Base-by-base conservation (phyloP, 2,888 invertebrate species). In the Hedya salicella region DNA sequence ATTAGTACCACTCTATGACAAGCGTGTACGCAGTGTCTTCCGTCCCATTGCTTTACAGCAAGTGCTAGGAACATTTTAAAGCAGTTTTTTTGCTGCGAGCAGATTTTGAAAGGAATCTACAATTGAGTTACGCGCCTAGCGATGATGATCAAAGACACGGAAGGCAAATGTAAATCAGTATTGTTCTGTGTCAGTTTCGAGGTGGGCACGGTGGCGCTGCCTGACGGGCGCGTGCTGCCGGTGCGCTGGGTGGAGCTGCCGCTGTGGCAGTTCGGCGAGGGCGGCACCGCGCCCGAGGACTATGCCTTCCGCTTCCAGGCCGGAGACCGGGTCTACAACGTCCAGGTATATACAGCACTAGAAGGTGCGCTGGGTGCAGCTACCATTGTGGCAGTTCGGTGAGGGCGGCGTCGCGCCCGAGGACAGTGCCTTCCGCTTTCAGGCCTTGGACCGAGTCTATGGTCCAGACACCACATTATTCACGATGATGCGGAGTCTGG, bases 181-280 rank as follows among this genome's bases (percentile, higher is more conserved):
- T 6, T 25, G 25, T 25, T 25, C 25, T 25, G 25, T 25, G 25
- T 25, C 72, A 94, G 95, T 2, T 89, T 96, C 67, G 95, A 96
- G 80, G 92, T 94, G 19, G 96, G 96, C 13, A 93, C 93, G 70
- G 83, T 96, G 17, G 93, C 93, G 30, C 82, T 93, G 0, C 87
- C 93, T 0, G 84, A 88, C 52, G 94, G 94, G 0, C 80, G 88
- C 1, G 82, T 95, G 1, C 75, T 93, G 52, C 92, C 95, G 0
- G 88, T 96, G 2, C 93, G 94, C 62, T 92, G 93, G 80, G 94
- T 94, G 46, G 95, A 95, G 70, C 84, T 95, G 63, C 86, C 93
- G 68, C 82, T 96, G 5, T 95, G 95, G 78, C 93, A 95, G 56
- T 95, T 95, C 73, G 96, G 95, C 0, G 96, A 96, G 79, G 91